phyloP scores from a whole-genome alignment of 2,113 vertebrate genomes.

The Camelus bactrianus region DNA sequence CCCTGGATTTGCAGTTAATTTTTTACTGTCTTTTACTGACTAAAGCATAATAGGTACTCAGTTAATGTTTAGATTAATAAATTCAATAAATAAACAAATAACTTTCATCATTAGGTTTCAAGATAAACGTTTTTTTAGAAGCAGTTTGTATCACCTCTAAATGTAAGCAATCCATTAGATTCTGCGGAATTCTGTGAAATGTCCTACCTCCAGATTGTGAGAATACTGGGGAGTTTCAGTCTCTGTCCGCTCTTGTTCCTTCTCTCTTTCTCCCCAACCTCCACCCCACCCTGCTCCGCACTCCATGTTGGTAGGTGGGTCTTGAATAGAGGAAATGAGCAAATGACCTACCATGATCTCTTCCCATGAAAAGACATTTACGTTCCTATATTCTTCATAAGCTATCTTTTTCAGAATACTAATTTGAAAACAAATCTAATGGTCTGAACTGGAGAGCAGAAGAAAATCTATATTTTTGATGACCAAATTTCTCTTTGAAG shows the following conservation, averaged over 20 bases:
- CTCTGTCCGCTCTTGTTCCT: background rate
- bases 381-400: background rate
- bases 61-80: background rate
- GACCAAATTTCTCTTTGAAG: background rate
- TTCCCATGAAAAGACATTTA: background rate
- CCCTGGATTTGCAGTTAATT: background rate
- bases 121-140: background rate
- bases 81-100: background rate
- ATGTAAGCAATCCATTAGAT: background rate
- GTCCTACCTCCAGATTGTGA: background rate
- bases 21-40: background rate
- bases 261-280: background rate
- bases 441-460: background rate
- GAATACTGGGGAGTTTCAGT: background rate
- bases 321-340: background rate
- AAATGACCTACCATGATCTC: background rate
- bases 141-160: background rate
- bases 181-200: background rate
- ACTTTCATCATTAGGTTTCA: background rate
- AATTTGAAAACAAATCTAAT: background rate
- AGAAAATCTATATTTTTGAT: background rate
- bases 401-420: background rate
- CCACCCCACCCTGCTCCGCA: rapidly evolving
- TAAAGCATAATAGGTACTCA: background rate
- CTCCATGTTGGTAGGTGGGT: background rate